These are phyloP conservation scores for Ophion ventricosus DNA, from an alignment of 2,888 invertebrate species.

Conservation along the genomic window DNA sequence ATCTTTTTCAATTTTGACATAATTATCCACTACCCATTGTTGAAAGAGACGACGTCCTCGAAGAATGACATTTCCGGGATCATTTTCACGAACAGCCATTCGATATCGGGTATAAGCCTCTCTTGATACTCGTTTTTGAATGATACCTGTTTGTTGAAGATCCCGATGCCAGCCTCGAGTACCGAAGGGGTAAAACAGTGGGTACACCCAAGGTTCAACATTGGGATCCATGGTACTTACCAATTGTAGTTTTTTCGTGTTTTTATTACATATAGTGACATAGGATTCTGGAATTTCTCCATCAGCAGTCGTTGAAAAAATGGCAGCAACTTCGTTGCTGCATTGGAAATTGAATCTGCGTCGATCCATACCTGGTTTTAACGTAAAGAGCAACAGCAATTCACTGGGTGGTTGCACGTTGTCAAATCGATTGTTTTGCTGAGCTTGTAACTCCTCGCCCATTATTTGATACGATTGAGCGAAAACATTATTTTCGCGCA, in stretches of 20 bases:
- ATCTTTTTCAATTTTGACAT: too few species aligned
- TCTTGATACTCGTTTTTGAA: too few species aligned
- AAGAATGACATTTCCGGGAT: conserved; percentile 37
- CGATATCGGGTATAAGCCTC: too few species aligned
- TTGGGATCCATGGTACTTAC: conserved; percentile 53
- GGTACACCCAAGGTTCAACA: too few species aligned
- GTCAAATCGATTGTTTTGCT: conserved; percentile 5
- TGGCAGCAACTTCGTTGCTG: conserved; percentile 57
- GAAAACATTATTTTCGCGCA: conserved; percentile 56
- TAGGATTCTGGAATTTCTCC: too few species aligned
- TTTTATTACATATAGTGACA: conserved; percentile 57
- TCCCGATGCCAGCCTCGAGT: too few species aligned
- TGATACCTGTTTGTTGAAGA: too few species aligned
- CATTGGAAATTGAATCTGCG: conserved; percentile 58
- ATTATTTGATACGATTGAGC: conserved; percentile 65
- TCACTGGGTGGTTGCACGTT: conserved; percentile 15
- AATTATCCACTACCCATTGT: too few species aligned
- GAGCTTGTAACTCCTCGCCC: conserved; percentile 52
- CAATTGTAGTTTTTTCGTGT: conserved; percentile 40
- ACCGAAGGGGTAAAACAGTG: too few species aligned
- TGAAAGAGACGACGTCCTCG: conserved; percentile 54
- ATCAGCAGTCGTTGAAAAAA: conserved; percentile 57
- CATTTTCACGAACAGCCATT: conserved; percentile 51
- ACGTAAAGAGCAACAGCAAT: conserved; percentile 39
- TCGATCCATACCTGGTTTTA: conserved; percentile 60